Conservation (phyloP, 2,888 invertebrate species). For the Trichopoda pennipes region DNA sequence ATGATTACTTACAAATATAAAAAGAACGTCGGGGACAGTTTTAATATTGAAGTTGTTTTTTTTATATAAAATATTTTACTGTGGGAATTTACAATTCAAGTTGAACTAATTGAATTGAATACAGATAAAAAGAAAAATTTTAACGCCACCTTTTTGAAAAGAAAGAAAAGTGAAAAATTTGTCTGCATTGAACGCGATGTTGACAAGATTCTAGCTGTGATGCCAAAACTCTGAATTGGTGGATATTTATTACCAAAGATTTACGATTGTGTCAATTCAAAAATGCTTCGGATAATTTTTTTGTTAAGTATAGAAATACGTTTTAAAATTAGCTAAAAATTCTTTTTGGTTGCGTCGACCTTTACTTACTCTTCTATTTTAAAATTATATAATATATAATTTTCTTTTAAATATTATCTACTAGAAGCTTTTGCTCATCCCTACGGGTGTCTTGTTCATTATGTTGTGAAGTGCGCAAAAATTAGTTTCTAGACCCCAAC, state of each 20-base stretch:
- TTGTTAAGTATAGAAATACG: background rate
- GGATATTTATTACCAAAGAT: slow-evolving; percentile 77
- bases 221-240: slow-evolving; percentile 63
- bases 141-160: slow-evolving; percentile 72
- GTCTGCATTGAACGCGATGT: slow-evolving; percentile 61
- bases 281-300: slow-evolving; percentile 54
- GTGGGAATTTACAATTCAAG: slow-evolving; percentile 77
- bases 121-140: slow-evolving; percentile 78
- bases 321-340: too few species aligned
- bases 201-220: slow-evolving; percentile 59
- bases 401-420: too few species aligned
- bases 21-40: slow-evolving; percentile 3
- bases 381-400: too few species aligned
- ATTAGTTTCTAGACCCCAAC: too few species aligned
- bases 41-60: background rate
- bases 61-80: slow-evolving; percentile 35
- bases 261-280: slow-evolving; percentile 75
- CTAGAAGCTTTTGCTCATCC: too few species aligned
- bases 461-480: too few species aligned
- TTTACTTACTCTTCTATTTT: too few species aligned
- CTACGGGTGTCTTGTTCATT: too few species aligned
- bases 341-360: too few species aligned
- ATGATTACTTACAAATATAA: background rate
- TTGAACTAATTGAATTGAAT: slow-evolving; percentile 81
- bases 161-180: slow-evolving; percentile 35